A percentile compares a stretch with the other conserved stretches of the same genome.
phyloP scores from a whole-genome alignment of 2,888 invertebrate genomes.

The Lasioglossum leucozonium region DNA sequence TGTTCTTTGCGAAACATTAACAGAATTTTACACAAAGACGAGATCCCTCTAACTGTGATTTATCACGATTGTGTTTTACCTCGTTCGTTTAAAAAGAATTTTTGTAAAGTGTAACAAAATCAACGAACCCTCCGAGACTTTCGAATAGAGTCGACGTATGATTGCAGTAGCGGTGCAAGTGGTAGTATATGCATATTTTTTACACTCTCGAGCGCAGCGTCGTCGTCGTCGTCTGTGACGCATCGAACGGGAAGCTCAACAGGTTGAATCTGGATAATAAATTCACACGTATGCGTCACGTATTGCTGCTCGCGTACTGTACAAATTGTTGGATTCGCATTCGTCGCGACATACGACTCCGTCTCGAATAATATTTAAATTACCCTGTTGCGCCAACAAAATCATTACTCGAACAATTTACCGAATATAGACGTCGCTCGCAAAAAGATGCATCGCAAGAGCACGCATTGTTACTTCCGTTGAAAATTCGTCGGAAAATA shows the following conservation, averaged over 20 bases:
- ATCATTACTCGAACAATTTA: background rate
- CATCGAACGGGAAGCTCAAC: constrained; percentile 30
- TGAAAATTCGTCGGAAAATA: background rate
- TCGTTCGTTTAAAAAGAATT: background rate
- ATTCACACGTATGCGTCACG: background rate
- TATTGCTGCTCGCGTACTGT: background rate
- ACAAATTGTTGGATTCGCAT: background rate
- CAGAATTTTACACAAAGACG: no score
- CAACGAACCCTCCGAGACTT: background rate
- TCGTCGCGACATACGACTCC: background rate
- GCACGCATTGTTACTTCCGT: background rate
- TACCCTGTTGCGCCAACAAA: background rate
- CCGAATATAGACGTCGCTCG: background rate
- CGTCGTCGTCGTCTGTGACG: constrained; percentile 6
- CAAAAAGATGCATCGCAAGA: no score
- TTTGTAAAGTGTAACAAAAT: background rate
- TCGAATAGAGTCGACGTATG: background rate
- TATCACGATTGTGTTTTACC: background rate
- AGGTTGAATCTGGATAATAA: constrained; percentile 33
- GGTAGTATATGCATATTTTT: background rate
- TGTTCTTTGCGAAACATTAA: no score
- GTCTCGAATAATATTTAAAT: background rate
- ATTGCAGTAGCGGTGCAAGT: background rate
- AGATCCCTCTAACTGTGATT: no score
- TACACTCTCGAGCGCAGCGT: background rate